These are phyloP conservation scores for Caradrina kadenii DNA, from an alignment of 2,888 invertebrate genomes.

Conservation along the genomic window DNA sequence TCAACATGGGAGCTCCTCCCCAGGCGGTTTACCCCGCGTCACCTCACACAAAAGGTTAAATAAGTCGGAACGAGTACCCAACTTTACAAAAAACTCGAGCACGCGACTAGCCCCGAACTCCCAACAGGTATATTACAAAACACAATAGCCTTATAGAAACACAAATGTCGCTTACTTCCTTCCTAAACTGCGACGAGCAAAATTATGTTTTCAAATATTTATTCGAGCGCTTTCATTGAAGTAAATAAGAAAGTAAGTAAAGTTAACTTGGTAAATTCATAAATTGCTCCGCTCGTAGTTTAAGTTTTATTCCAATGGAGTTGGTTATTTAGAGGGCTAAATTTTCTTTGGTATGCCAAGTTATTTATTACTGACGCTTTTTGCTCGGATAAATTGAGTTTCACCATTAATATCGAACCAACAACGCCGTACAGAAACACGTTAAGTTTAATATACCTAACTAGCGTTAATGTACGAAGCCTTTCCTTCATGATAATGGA, in stretches of 20 bases:
- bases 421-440: slow-evolving; percentile 31
- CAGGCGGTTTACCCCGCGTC: slow-evolving; percentile 53
- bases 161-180: slow-evolving; percentile 53
- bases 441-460: slow-evolving; percentile 34
- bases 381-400: slow-evolving; percentile 52
- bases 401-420: slow-evolving; percentile 48
- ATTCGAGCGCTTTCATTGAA: slow-evolving; percentile 43
- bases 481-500: not conserved
- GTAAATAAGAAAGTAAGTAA: slow-evolving; percentile 49
- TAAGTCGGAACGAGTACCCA: slow-evolving; percentile 72
- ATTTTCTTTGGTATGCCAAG: slow-evolving; percentile 52
- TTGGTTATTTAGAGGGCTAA: slow-evolving; percentile 48
- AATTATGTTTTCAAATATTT: slow-evolving; percentile 58
- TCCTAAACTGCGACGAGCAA: slow-evolving; percentile 24
- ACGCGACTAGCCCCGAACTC: slow-evolving; percentile 60
- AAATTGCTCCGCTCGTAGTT: slow-evolving; percentile 48
- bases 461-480: slow-evolving; percentile 13
- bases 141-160: slow-evolving; percentile 52
- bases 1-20: slow-evolving; percentile 56
- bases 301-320: slow-evolving; percentile 46
- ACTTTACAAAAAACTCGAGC: slow-evolving; percentile 65
- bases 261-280: slow-evolving; percentile 40
- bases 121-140: slow-evolving; percentile 52
- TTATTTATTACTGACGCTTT: slow-evolving; percentile 58
- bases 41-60: slow-evolving; percentile 76